Conservation (phyloP, 2,888 invertebrate genomes). For the Epistrophe grossulariae region DNA sequence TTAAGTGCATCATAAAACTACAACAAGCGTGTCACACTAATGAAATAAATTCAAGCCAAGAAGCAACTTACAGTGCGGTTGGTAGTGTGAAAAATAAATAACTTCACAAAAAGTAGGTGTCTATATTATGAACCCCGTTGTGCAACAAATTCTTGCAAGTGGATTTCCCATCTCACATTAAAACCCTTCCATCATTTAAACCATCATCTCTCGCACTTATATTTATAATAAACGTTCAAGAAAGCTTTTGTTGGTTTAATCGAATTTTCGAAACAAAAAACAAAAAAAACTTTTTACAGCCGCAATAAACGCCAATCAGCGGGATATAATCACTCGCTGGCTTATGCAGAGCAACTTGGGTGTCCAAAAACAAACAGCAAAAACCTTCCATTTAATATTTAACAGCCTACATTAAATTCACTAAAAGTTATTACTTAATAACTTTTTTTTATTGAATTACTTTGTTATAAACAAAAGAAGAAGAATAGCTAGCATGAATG, state of each 20-base stretch:
- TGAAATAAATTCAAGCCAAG: constrained; percentile 45
- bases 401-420: constrained; percentile 30
- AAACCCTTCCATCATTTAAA: background rate
- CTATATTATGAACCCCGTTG: constrained; percentile 18
- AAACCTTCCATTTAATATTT: constrained; percentile 1
- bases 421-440: constrained; percentile 65
- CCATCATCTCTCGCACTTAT: background rate
- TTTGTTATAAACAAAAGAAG: constrained; percentile 55
- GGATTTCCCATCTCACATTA: background rate
- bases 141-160: constrained; percentile 55
- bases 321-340: constrained; percentile 47
- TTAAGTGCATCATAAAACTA: constrained; percentile 68
- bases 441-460: constrained; percentile 64
- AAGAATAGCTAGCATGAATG: background rate
- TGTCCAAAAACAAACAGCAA: background rate
- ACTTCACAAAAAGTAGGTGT: background rate
- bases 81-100: background rate
- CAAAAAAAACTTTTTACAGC: constrained; percentile 39
- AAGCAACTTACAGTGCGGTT: background rate
- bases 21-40: constrained; percentile 38
- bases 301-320: constrained; percentile 60
- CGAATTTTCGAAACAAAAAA: constrained; percentile 25
- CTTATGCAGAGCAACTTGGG: constrained; percentile 1
- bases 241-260: constrained; percentile 7
- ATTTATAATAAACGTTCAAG: background rate